Base-by-base conservation (phyloP, 2,888 invertebrate genomes). In the Trisateles emortualis region DNA sequence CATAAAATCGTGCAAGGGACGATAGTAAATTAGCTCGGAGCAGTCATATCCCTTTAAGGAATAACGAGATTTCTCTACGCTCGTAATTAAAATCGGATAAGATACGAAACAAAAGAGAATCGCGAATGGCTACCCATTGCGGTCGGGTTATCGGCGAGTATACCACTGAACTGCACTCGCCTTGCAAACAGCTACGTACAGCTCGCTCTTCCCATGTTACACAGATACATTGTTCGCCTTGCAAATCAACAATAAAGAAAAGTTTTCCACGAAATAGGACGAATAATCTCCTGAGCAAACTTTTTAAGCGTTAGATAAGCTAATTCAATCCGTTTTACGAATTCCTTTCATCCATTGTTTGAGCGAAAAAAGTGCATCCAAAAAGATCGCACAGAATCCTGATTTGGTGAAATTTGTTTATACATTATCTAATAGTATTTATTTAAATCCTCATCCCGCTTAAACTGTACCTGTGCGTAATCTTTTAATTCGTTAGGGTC, bases 41-140 rank as follows among this genome's bases (percentile, higher is more conserved):
- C 82, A 87, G 83, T 87, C 87, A 86, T 88, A 88, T 87, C 90
- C 88, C 84, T 87, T 88, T 88, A 90, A 90, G 88, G 90, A 79
- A 88, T 88, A 91, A 91, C 88, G 77, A 90, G 90, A 89, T 89
- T 89, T 88, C 89, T 87, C 87, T 87, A 88, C 87, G 84, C 80
- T 79, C 83, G 88, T 91, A 91, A 91, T 92, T 92, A 91, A 91
- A 92, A 91, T 91, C 90, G 83, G 92, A 91, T 92, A 91, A 92
- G 89, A 90, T 86, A 84, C 86, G 83, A 90, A 89, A 92, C 90
- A 91, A 92, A 91, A 88, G 88, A 58, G 83, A 78, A 79, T 84
- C 83, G 81, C 78, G 75, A 76, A 74, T 72, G 76, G 78, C 79
- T 76, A 77, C 78, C 80, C 78, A 78, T 79, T 70, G 74, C 61